These are phyloP conservation scores for Romanomermis culicivorax DNA, from an alignment of 2,888 invertebrate species.

Conservation along the genomic window DNA sequence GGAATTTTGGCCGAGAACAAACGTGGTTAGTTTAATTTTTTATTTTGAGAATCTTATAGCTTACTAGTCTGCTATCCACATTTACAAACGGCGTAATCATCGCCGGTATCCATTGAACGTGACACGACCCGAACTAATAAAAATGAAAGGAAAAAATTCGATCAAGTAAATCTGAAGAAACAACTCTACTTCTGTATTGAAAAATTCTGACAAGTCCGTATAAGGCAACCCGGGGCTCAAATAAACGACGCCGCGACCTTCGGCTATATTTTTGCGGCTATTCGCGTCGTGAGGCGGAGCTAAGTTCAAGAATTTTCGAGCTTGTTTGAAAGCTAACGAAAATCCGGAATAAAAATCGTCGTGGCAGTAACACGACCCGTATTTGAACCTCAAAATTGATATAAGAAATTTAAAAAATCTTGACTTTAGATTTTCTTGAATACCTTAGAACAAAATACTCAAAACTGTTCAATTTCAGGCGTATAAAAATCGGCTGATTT, in stretches of 20 bases:
- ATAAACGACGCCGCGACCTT: slow-evolving; percentile 18
- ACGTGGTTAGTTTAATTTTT: no score
- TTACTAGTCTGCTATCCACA: neutral
- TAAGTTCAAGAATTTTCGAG: neutral
- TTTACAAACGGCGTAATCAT: neutral
- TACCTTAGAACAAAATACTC: slow-evolving; percentile 1
- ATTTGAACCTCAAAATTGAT: slow-evolving; percentile 5
- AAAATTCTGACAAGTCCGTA: slow-evolving; percentile 15
- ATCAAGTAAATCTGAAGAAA: neutral
- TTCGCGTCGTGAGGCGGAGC: neutral
- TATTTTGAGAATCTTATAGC: neutral
- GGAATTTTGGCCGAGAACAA: no score
- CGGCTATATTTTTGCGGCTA: neutral
- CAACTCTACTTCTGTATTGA: slow-evolving; percentile 15
- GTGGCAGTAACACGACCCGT: slow-evolving; percentile 5
- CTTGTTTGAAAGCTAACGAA: slow-evolving; percentile 14
- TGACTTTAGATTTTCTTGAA: no score
- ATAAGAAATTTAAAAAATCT: neutral
- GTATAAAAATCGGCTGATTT: no score
- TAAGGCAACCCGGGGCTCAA: slow-evolving; percentile 21
- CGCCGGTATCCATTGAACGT: neutral
- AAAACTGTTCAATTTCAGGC: no score
- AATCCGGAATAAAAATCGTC: slow-evolving; percentile 8
- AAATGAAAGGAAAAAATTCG: neutral
- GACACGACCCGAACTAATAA: neutral